Evolutionary conservation across 30 jellyfish, hydroid and myxozoan genomes (phyloP).

Genomic region (Chrysaora quinquecirrha): DNA sequence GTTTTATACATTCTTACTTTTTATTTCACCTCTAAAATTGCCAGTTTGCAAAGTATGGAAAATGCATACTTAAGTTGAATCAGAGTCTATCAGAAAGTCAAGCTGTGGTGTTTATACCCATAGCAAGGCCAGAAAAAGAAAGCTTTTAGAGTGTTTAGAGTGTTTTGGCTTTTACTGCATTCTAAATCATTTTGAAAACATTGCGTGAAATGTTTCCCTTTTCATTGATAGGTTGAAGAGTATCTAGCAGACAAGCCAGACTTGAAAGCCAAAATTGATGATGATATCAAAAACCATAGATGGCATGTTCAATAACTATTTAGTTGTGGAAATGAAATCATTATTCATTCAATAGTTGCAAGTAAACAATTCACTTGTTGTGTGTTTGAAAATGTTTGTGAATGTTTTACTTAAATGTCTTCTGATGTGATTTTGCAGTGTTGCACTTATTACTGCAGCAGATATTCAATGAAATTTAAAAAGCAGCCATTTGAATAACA

Average conservation of each 20-base stretch:
- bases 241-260: slow-evolving; percentile 64
- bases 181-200: neutral
- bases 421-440: too few species aligned
- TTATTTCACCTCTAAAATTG: neutral
- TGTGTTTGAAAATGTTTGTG: too few species aligned
- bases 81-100: neutral
- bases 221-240: slow-evolving; percentile 43
- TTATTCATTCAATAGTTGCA: too few species aligned
- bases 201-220: neutral
- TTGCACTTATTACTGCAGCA: too few species aligned
- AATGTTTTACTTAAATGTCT: too few species aligned
- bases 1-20: neutral
- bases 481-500: too few species aligned
- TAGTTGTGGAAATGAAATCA: too few species aligned
- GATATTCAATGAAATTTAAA: too few species aligned
- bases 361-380: too few species aligned
- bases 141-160: neutral
- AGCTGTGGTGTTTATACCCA: neutral
- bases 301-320: slow-evolving; percentile 30
- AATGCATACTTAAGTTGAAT: neutral
- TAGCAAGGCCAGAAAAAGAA: neutral
- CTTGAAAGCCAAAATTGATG: slow-evolving; percentile 42
- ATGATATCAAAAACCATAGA: slow-evolving; percentile 61
- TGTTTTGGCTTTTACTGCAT: neutral
- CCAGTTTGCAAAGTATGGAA: neutral